phyloP scores from a whole-genome alignment of 2,797 vertebrate genomes.

The Myotis daubentonii region DNA sequence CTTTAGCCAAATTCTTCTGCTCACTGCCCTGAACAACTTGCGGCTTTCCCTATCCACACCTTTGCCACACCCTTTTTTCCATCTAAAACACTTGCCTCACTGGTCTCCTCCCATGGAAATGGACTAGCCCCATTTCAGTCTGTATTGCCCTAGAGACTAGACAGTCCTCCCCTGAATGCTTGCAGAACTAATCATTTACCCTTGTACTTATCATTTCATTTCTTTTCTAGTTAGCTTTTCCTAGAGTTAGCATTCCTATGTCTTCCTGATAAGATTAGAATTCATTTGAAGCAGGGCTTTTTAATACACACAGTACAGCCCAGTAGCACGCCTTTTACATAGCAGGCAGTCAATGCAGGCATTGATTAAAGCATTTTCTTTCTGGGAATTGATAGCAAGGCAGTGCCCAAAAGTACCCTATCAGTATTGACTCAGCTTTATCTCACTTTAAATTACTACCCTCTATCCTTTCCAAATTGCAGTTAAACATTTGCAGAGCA shows the following conservation, averaged over 20 bases:
- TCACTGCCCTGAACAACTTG: neutral
- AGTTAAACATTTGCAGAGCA: slow-evolving; percentile 42
- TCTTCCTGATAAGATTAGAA: neutral
- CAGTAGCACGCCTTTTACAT: neutral
- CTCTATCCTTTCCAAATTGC: neutral
- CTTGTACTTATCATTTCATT: neutral
- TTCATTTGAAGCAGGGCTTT: neutral
- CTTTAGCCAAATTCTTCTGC: neutral
- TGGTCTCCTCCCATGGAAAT: neutral
- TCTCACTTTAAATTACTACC: neutral
- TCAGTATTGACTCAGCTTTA: neutral
- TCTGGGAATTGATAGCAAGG: neutral
- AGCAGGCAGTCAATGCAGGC: neutral
- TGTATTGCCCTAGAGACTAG: neutral
- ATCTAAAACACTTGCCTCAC: neutral
- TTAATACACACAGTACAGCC: neutral
- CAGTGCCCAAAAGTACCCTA: neutral
- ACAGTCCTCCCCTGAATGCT: neutral
- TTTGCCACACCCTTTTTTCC: neutral
- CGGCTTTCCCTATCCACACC: neutral
- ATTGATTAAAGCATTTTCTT: neutral
- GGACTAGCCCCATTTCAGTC: neutral
- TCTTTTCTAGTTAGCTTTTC: neutral
- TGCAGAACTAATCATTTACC: neutral
- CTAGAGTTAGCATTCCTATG: neutral